These are phyloP conservation scores for Epinephelus coioides DNA, from an alignment of 2,797 vertebrate species.

Conservation along the genomic window DNA sequence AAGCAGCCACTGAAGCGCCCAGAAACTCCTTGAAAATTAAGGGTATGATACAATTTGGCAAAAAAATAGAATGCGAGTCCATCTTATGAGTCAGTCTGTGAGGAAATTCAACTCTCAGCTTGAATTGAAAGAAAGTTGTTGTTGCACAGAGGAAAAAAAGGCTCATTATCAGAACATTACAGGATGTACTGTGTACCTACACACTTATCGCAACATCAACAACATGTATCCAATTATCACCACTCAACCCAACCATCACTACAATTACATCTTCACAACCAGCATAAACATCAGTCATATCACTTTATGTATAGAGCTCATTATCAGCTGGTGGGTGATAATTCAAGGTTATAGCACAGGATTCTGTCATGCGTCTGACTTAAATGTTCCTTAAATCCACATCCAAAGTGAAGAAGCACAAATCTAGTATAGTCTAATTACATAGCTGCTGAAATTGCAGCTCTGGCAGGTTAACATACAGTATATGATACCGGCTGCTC, in stretches of 20 bases:
- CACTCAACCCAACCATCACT: background rate
- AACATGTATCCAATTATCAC: slow-evolving; percentile 31
- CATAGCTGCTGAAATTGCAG: background rate
- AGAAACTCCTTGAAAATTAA: slow-evolving; percentile 21
- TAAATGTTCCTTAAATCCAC: slow-evolving; percentile 3
- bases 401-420: background rate
- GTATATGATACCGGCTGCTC: background rate
- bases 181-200: background rate
- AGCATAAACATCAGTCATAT: background rate
- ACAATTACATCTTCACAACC: background rate
- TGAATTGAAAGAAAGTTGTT: background rate
- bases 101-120: background rate
- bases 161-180: background rate
- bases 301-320: slow-evolving; percentile 2
- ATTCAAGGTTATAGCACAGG: slow-evolving; percentile 9
- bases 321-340: slow-evolving; percentile 23
- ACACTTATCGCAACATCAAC: background rate
- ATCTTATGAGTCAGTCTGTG: background rate
- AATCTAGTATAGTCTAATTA: slow-evolving; percentile 3
- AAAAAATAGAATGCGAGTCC: background rate
- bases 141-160: background rate
- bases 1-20: background rate
- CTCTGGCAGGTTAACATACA: background rate
- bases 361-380: background rate
- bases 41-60: slow-evolving; percentile 13